phyloP scores from a whole-genome alignment of 1,140 invertebrate genomes.

The Hylaeus volcanicus region DNA sequence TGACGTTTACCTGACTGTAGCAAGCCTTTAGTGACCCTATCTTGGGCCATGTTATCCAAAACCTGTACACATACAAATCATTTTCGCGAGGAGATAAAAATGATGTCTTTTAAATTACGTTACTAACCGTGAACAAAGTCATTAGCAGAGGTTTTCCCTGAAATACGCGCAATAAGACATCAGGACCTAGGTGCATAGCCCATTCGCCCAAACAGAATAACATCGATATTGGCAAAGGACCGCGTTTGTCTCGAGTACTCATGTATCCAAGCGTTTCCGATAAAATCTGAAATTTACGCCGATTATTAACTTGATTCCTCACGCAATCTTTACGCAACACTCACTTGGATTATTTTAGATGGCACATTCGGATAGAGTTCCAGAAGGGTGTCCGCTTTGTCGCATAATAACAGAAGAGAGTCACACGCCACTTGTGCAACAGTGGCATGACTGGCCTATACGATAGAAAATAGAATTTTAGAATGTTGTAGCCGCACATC shows the following conservation, averaged over 20 bases:
- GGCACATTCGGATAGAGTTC: constrained; percentile 89
- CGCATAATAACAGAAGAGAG: constrained; percentile 89
- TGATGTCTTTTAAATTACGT: neutral
- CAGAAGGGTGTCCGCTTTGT: constrained; percentile 88
- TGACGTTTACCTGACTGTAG: constrained; percentile 65
- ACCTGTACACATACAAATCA: constrained; percentile 63
- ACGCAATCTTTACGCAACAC: constrained; percentile 56
- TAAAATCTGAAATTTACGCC: constrained; percentile 78
- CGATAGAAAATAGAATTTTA: constrained; percentile 65
- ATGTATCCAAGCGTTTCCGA: constrained; percentile 82
- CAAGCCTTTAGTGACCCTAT: constrained; percentile 70
- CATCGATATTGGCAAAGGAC: constrained; percentile 88
- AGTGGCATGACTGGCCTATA: constrained; percentile 89
- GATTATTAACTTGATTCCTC: constrained; percentile 1
- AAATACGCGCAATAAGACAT: constrained; percentile 76
- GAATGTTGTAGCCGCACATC: neutral
- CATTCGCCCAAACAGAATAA: constrained; percentile 96
- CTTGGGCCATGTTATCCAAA: constrained; percentile 76
- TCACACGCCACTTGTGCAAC: constrained; percentile 95
- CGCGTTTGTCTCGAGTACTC: constrained; percentile 79
- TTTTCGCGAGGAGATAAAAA: constrained; percentile 53
- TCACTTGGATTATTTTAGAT: constrained; percentile 87
- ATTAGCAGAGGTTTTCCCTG: constrained; percentile 82
- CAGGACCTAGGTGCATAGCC: constrained; percentile 89
- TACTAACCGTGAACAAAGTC: constrained; percentile 83